phyloP scores from a whole-genome alignment of 2,113 vertebrate species.

The Elgaria multicarinata region DNA sequence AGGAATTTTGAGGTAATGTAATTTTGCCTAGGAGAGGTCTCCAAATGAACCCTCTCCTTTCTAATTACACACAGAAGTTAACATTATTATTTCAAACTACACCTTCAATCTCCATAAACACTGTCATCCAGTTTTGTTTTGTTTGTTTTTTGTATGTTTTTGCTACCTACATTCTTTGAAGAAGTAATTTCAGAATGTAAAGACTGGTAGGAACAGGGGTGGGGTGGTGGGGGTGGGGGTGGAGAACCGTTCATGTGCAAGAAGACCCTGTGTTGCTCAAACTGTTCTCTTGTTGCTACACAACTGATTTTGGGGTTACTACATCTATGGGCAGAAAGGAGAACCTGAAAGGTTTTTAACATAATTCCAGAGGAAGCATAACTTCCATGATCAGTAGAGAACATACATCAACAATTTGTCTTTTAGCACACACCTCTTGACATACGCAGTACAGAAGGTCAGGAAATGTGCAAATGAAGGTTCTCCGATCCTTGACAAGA shows the following conservation, averaged over 20 bases:
- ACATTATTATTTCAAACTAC: neutral
- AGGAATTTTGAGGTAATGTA: neutral
- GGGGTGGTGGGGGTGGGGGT: too few relatives aligned
- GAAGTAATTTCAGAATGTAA: neutral
- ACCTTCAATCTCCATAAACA: neutral
- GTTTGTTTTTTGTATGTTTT: too few relatives aligned
- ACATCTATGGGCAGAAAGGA: neutral
- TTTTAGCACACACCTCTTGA: neutral
- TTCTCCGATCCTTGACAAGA: neutral
- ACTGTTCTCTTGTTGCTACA: neutral
- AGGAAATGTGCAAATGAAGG: neutral
- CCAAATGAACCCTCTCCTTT: neutral
- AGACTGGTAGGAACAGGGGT: neutral
- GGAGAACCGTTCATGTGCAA: neutral
- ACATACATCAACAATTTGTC: neutral
- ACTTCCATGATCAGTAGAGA: neutral
- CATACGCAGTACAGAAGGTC: neutral
- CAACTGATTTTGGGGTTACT: neutral
- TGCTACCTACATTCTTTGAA: conserved; percentile 22
- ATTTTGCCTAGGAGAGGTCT: neutral
- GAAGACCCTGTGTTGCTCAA: neutral
- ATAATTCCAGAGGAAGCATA: neutral
- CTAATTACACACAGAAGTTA: neutral
- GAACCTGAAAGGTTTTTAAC: neutral
- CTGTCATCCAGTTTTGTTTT: conserved; percentile 46